Evolutionary conservation across 2,797 vertebrate genomes (phyloP), one percentile per base, ranked within the genome.

Genomic region (Sebastes elongatus): DNA sequence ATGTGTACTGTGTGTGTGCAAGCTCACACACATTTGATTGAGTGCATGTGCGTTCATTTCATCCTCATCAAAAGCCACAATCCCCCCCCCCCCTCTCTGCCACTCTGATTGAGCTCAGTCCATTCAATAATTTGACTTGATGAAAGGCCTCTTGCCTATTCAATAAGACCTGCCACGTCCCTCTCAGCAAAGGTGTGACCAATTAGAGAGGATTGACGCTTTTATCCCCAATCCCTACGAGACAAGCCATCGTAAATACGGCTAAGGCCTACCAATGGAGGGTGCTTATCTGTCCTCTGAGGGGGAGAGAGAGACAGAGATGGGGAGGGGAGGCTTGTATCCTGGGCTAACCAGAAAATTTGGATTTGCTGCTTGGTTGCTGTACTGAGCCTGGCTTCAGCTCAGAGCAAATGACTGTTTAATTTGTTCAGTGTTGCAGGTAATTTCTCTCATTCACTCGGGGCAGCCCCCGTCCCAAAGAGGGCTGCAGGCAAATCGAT

Each of bases 371-470:
- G 88, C 91, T 88, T 90, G 86, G 86, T 74, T 67, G 90, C 86
- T 76, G 80, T 75, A 61, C 78, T 87, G 86, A 92, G 86, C 85
- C 85, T 11, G 56, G 61, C 81, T 87, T 78, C 76, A 81, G 75
- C 88, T 91, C 55, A 52, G 79, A 89, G 87, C 85, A 91, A 93
- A 93, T 89, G 85, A 89, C 86, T 88, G 85, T 92, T 94, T 95
- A 89, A 95, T 94, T 94, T 94, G 92, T 87, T 88, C 88, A 82
- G 53, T 81, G 87, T 92, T 93, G 92, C 91, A 92, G 88, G 92
- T 93, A 85, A 93, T 93, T 94, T 93, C 82, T 91, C 86, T 82
- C 85, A 84, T 92, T 92, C 76, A 68, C 77, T 81, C 16, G 23
- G 38, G 79, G 74, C 66, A 72, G 81, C 70, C 3, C 71, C 71